Conservation (phyloP, 2,113 vertebrate genomes). For the Nothobranchius kuhntae region DNA sequence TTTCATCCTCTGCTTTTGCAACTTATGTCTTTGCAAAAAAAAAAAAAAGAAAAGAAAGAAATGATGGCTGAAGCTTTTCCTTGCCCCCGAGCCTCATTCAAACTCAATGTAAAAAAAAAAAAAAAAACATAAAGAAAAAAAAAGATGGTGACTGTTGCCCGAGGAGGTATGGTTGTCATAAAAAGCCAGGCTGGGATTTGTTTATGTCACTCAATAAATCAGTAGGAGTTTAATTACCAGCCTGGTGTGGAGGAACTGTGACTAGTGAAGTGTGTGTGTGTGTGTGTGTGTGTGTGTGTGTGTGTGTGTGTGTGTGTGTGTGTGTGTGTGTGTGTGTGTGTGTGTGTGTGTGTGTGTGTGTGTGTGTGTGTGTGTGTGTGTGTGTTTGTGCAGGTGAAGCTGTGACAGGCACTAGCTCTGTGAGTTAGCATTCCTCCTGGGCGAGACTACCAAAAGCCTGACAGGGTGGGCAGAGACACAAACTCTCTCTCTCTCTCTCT, state of each 20-base stretch:
- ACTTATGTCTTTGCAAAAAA: constrained; percentile 24
- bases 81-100: constrained; percentile 47
- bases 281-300: constrained; percentile 27
- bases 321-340: constrained; percentile 27
- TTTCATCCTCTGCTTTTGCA: constrained; percentile 20
- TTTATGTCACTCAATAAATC: constrained; percentile 98
- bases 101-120: constrained; percentile 47
- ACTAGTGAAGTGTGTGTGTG: constrained; percentile 71
- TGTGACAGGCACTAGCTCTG: constrained; percentile 84
- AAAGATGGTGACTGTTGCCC: constrained; percentile 83
- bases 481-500: constrained; percentile 6
- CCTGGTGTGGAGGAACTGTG: constrained; percentile 84
- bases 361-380: constrained; percentile 9
- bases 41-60: constrained; percentile 7
- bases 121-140: constrained; percentile 33
- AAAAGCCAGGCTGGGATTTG: constrained; percentile 92
- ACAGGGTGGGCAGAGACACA: constrained; percentile 57
- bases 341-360: constrained; percentile 25
- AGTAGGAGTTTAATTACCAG: constrained; percentile 95
- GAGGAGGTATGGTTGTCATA: constrained; percentile 90
- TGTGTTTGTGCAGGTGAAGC: constrained; percentile 64
- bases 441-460: constrained; percentile 76
- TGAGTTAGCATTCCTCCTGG: constrained; percentile 84
- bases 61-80: constrained; percentile 27
- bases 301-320: constrained; percentile 16